Evolutionary conservation across 2,888 invertebrate genomes (phyloP).

Genomic region (Drosophila testacea): DNA sequence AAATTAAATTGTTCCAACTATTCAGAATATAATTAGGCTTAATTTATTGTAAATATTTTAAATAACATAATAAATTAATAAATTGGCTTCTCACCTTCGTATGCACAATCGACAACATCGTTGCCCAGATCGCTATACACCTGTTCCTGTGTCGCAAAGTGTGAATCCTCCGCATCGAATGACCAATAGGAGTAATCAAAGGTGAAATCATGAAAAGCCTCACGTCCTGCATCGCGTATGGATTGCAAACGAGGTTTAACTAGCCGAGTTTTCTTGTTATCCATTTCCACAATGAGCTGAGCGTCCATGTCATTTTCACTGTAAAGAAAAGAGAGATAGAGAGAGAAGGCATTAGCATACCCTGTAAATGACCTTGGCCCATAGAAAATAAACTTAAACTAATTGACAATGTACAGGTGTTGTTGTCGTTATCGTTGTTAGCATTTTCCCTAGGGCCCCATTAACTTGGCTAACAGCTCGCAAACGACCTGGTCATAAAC

Average conservation of each 20-base stretch:
- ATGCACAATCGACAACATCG: conserved; percentile 91
- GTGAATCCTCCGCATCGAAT: conserved; percentile 88
- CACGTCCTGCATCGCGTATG: conserved; percentile 85
- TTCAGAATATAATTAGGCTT: too few species aligned
- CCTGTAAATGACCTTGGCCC: conserved; percentile 43
- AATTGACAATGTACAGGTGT: conserved; percentile 22
- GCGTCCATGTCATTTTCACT: conserved; percentile 95
- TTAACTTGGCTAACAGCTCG: conserved; percentile 26
- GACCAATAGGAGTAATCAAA: conserved; percentile 97
- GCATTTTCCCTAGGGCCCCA: conserved; percentile 26
- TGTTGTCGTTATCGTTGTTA: conserved; percentile 12
- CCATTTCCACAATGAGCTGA: conserved; percentile 93
- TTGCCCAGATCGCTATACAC: conserved; percentile 90
- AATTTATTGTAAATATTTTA: background rate
- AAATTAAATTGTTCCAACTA: too few species aligned
- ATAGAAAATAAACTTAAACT: conserved; percentile 6
- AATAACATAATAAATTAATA: background rate
- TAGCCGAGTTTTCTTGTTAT: conserved; percentile 92
- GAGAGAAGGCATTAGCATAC: conserved; percentile 7
- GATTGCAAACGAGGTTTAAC: conserved; percentile 88
- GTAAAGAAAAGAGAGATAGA: conserved; percentile 20
- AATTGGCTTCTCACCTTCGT: conserved; percentile 86
- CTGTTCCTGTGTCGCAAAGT: conserved; percentile 93
- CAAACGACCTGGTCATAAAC: conserved; percentile 35
- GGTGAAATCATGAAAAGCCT: conserved; percentile 93